phyloP scores from a whole-genome alignment of 2,113 vertebrate species.

The Leiothrix lutea region DNA sequence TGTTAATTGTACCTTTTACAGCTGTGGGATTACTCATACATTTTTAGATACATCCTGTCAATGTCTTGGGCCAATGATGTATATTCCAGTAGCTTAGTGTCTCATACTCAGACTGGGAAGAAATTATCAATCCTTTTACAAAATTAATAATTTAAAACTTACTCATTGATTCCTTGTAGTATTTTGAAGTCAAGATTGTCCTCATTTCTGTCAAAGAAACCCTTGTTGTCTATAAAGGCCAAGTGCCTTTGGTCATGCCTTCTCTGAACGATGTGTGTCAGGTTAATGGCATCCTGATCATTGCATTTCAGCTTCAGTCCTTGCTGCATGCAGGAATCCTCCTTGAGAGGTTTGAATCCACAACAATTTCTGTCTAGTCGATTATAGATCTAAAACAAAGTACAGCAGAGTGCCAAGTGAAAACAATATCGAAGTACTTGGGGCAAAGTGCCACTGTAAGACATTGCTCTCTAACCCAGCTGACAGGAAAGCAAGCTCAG shows the following conservation, averaged over 20 bases:
- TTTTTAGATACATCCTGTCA: neutral
- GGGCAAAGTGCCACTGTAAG: neutral
- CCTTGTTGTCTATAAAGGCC: slow-evolving; percentile 88
- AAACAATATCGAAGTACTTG: neutral
- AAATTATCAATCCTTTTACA: neutral
- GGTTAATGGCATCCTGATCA: slow-evolving; percentile 71
- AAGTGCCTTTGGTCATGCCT: slow-evolving; percentile 80
- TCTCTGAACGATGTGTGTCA: slow-evolving; percentile 84
- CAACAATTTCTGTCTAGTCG: slow-evolving; percentile 93
- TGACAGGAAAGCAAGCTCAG: neutral
- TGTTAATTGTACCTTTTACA: neutral
- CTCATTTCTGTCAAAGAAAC: slow-evolving; percentile 92
- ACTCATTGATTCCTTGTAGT: slow-evolving; percentile 93
- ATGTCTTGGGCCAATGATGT: neutral
- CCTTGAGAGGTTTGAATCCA: slow-evolving; percentile 89
- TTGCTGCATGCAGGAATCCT: slow-evolving; percentile 81
- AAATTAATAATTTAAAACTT: slow-evolving; percentile 66
- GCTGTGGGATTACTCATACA: neutral
- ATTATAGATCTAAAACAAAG: slow-evolving; percentile 84
- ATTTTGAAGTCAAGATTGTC: slow-evolving; percentile 94
- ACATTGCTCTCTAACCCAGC: neutral
- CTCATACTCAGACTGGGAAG: neutral
- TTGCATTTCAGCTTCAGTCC: slow-evolving; percentile 75
- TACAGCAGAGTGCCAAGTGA: neutral
- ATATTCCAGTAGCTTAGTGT: neutral